phyloP scores from a whole-genome alignment of 2,888 invertebrate species.

The Macrosoma leucophasiata region DNA sequence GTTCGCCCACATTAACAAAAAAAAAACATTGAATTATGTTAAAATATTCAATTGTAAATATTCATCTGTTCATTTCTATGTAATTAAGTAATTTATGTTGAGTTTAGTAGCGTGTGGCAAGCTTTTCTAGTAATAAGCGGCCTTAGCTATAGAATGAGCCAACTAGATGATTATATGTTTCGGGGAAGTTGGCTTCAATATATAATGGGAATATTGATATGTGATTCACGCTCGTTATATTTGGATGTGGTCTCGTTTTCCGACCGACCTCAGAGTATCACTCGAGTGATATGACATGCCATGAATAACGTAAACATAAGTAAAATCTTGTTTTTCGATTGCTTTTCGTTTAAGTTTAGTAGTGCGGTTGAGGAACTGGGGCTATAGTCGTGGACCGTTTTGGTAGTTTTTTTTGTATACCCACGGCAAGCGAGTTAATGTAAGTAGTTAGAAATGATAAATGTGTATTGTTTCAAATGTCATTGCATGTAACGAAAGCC shows the following conservation, averaged over 20 bases:
- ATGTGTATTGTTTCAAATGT: too few species aligned
- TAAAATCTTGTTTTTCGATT: too few species aligned
- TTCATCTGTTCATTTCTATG: conserved; percentile 31
- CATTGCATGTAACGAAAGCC: too few species aligned
- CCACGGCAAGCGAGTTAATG: too few species aligned
- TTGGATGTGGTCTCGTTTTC: conserved; percentile 8
- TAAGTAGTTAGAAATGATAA: too few species aligned
- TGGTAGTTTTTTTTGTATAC: too few species aligned
- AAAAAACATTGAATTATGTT: too few species aligned
- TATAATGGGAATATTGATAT: conserved; percentile 7
- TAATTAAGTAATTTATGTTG: conserved; percentile 60
- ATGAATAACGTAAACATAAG: conserved; percentile 9
- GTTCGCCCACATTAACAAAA: too few species aligned
- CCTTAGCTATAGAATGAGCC: conserved; percentile 28
- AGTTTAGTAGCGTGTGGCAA: conserved; percentile 39
- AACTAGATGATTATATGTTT: conserved; percentile 10
- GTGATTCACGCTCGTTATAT: conserved; percentile 18
- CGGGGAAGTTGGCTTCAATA: conserved; percentile 10
- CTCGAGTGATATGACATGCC: conserved; percentile 14
- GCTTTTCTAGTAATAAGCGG: conserved; percentile 37
- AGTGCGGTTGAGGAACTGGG: too few species aligned
- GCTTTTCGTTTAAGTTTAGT: background rate
- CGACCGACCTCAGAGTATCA: background rate
- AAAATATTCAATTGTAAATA: conserved; percentile 63
- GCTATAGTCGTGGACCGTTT: too few species aligned